These are phyloP conservation scores for Merops nubicus DNA, from an alignment of 2,113 vertebrate genomes.

Conservation along the genomic window DNA sequence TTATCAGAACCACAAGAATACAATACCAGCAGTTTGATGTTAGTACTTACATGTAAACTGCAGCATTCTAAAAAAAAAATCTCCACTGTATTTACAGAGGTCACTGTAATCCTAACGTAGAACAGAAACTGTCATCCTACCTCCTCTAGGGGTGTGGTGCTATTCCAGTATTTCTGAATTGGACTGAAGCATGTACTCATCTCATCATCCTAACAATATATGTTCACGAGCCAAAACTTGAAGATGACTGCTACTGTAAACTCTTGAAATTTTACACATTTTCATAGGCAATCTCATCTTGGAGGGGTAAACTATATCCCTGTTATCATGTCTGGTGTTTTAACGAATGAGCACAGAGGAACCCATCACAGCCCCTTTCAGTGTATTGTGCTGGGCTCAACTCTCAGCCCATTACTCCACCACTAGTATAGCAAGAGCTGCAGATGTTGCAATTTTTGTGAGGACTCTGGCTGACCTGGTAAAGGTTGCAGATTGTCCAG, in stretches of 20 bases:
- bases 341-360: conserved; percentile 23
- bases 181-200: neutral
- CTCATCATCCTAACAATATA: neutral
- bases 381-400: conserved; percentile 3
- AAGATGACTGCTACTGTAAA: neutral
- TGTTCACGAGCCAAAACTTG: neutral
- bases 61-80: neutral
- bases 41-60: neutral
- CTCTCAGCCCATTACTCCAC: neutral
- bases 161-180: neutral
- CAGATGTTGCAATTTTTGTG: conserved; percentile 2
- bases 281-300: neutral
- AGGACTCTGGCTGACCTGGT: conserved; percentile 13
- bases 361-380: neutral
- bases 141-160: neutral
- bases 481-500: conserved; percentile 43
- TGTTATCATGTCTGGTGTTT: neutral
- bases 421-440: neutral
- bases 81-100: neutral
- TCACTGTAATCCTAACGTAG: neutral
- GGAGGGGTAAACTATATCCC: neutral
- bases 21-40: neutral
- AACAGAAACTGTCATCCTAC: neutral
- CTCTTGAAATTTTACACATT: neutral
- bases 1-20: neutral